A percentile compares a stretch with the other conserved stretches of the same genome.
Conservation (phyloP, 2,888 invertebrate genomes). For the Abrostola tripartita region DNA sequence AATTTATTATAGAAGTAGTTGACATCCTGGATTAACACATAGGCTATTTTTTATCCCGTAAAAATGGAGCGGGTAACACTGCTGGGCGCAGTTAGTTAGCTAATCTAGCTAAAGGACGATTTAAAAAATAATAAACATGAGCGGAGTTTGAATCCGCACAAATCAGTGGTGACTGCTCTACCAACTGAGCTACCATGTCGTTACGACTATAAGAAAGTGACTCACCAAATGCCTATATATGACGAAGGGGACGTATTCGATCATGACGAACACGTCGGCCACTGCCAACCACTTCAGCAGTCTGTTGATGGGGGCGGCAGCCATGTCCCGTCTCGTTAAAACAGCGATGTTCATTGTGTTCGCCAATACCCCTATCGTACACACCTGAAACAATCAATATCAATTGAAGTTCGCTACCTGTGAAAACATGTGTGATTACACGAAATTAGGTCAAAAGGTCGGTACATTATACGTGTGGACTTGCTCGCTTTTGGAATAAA, state of each 20-base stretch:
- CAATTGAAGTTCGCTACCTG: slow-evolving; percentile 1
- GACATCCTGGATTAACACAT: no score
- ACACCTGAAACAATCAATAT: slow-evolving; percentile 88
- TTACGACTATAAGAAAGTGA: background rate
- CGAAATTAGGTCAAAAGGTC: slow-evolving; percentile 12
- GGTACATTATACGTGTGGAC: background rate
- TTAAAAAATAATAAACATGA: no score
- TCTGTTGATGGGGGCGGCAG: slow-evolving; percentile 95
- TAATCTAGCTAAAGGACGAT: no score
- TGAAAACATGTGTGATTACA: background rate
- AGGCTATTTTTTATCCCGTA: no score
- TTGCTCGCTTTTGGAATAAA: no score
- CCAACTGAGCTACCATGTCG: background rate
- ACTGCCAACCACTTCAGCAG: slow-evolving; percentile 95
- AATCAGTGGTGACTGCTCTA: no score
- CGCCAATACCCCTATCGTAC: slow-evolving; percentile 95
- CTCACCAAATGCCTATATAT: slow-evolving; percentile 84
- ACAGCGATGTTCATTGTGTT: slow-evolving; percentile 96
- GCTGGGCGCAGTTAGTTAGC: no score
- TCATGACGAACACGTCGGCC: slow-evolving; percentile 96
- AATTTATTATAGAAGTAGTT: no score
- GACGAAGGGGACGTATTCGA: slow-evolving; percentile 90
- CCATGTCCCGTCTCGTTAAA: slow-evolving; percentile 94
- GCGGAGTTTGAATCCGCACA: no score
- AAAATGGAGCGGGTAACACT: no score